Evolutionary conservation across 2,888 invertebrate species (phyloP), one percentile per base, ranked within the genome.

Genomic region (Drosophila kanekoi): DNA sequence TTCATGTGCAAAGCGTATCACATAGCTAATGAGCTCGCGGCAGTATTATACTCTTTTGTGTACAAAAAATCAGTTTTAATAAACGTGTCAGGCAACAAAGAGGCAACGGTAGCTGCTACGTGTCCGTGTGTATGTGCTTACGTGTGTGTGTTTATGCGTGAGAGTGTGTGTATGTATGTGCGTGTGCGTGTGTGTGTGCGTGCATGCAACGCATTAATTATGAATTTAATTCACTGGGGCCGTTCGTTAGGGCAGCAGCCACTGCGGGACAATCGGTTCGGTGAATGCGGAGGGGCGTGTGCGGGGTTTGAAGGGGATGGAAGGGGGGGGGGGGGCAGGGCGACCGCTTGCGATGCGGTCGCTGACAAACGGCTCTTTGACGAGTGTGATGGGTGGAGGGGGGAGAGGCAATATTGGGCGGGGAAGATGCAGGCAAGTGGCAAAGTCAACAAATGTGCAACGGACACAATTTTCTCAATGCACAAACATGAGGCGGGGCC

Each of bases 161-260:
- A 49, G 53, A 49, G 58, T 53, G 61, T 52, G 47, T 65, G 67
- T 71, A 75, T 53, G 72, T 70, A 79, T 20, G 44, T 57, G 65
- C 38, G 62, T 59, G 65, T 53, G 69, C 51, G 68, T 40, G 61
- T 82, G 65, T 79, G 73, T 76, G 71, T 88, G 89, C 89, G 88
- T 86, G 89, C 89, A 88, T 89, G 87, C 89, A 89, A 89, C 86
- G 89, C 86, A 87, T 87, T 87, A 86, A 87, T 87, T 87, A 87
- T 89, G 86, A 89, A 89, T 89, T 83, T 87, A 87, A 89, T 85
- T 85, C 89, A 84, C 68, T 87, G 66, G 78, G 86, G 80, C 73
- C 85, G 72, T 69, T 74, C 63, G 80, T 66, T 59, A 65, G 67
- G 77, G 75, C 79, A 60, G 59, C 44, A 53, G 49, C 68, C 53